Conservation (phyloP, 2,113 vertebrate species). For the Speoplatyrhinus poulsoni region DNA sequence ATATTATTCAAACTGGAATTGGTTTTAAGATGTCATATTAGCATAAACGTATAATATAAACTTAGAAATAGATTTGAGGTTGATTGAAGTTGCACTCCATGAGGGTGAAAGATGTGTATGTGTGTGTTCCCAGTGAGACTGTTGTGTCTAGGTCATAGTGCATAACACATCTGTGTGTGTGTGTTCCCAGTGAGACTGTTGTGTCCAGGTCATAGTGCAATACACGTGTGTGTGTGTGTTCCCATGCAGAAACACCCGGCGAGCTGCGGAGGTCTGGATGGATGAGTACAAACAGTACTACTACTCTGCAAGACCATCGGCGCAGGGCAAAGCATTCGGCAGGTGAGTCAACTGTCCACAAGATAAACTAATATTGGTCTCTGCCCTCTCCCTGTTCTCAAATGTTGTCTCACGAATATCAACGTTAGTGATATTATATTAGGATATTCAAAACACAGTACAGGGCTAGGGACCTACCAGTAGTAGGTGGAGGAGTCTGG, state of each 20-base stretch:
- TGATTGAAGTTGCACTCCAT: too few relatives aligned
- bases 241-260: slow-evolving; percentile 87
- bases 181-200: neutral
- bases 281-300: slow-evolving; percentile 98
- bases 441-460: neutral
- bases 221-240: slow-evolving; percentile 27
- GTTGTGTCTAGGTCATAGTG: neutral
- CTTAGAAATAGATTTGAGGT: too few relatives aligned
- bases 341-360: slow-evolving; percentile 76
- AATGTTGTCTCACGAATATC: too few relatives aligned
- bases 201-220: slow-evolving; percentile 15
- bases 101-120: neutral
- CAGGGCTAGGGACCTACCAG: too few relatives aligned
- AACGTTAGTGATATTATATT: neutral
- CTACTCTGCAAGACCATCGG: slow-evolving; percentile 92
- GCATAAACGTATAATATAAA: too few relatives aligned
- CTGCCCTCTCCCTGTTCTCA: too few relatives aligned
- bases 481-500: too few relatives aligned
- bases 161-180: neutral
- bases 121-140: neutral
- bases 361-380: too few relatives aligned
- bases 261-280: slow-evolving; percentile 99
- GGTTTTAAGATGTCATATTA: too few relatives aligned
- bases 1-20: too few relatives aligned
- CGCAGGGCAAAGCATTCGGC: slow-evolving; percentile 92